A percentile compares a stretch with the other conserved stretches of the same genome.
phyloP scores from a whole-genome alignment of 2,797 vertebrate genomes.

The Coccyzus lansbergi region DNA sequence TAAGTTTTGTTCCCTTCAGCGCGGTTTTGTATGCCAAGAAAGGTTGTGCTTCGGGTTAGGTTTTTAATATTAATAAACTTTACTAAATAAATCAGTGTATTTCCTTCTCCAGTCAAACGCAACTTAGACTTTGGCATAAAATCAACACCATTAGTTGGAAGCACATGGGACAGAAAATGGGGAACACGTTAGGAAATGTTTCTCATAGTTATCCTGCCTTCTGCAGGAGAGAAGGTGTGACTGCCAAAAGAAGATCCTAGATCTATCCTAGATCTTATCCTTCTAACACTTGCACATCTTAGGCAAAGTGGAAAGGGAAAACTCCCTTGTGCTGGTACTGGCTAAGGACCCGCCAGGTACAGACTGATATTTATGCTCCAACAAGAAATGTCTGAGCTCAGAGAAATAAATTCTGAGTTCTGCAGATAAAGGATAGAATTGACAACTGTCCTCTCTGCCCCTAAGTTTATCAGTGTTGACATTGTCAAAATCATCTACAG shows the following conservation, averaged over 20 bases:
- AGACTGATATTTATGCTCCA: background rate
- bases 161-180: background rate
- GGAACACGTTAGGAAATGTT: background rate
- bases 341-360: background rate
- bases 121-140: background rate
- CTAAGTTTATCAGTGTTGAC: background rate
- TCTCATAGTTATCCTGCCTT: background rate
- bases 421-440: background rate
- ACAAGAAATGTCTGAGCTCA: background rate
- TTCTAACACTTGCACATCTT: background rate
- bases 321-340: background rate
- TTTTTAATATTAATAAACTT: slow-evolving; percentile 39
- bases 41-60: background rate
- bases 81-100: slow-evolving; percentile 23
- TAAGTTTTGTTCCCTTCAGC: background rate
- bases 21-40: background rate
- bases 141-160: background rate
- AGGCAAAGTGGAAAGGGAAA: background rate
- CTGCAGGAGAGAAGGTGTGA: background rate
- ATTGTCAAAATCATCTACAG: background rate
- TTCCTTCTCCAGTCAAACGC: slow-evolving; percentile 47
- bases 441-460: background rate
- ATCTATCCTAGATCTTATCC: background rate
- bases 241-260: background rate
- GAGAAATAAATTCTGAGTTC: background rate